Evolutionary conservation across 37 sponge, comb jelly and placozoan genomes (phyloP).

Genomic region (Hormiphora californensis): DNA sequence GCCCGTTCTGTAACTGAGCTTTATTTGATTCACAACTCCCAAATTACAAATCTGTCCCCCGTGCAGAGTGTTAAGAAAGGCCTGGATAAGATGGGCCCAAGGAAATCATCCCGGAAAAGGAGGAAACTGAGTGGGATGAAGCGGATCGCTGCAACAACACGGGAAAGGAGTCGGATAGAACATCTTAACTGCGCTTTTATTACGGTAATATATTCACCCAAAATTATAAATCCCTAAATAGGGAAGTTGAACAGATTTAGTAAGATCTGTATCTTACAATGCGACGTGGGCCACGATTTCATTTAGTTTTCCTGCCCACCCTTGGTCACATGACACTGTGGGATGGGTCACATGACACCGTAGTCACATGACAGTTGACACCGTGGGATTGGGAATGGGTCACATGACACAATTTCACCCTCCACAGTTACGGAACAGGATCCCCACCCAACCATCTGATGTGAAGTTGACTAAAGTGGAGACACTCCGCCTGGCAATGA

Average conservation of each 20-base stretch:
- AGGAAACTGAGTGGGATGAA: constrained; percentile 50
- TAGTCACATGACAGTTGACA: too few relatives aligned
- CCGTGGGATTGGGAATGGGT: too few relatives aligned
- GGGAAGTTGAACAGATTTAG: too few relatives aligned
- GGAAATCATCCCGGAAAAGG: constrained; percentile 15
- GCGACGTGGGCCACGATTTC: too few relatives aligned
- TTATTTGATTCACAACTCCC: not conserved
- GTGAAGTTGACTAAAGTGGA: constrained; percentile 50
- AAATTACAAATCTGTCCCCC: not conserved
- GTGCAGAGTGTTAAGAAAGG: not conserved
- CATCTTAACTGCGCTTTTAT: constrained; percentile 53
- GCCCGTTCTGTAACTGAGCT: not conserved
- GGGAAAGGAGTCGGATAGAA: constrained; percentile 37
- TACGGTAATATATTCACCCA: constrained; percentile 34
- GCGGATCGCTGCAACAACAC: constrained; percentile 40
- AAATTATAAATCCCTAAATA: too few relatives aligned
- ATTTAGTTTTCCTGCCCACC: too few relatives aligned
- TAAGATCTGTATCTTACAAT: too few relatives aligned
- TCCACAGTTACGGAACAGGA: constrained; percentile 9
- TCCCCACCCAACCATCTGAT: constrained; percentile 46
- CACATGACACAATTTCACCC: too few relatives aligned
- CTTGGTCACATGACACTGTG: too few relatives aligned
- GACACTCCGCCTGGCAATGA: constrained; percentile 45
- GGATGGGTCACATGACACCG: too few relatives aligned
- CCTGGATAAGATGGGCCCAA: not conserved